Evolutionary conservation across 2,888 invertebrate species (phyloP).

Genomic region (Pogonocherus hispidulus): DNA sequence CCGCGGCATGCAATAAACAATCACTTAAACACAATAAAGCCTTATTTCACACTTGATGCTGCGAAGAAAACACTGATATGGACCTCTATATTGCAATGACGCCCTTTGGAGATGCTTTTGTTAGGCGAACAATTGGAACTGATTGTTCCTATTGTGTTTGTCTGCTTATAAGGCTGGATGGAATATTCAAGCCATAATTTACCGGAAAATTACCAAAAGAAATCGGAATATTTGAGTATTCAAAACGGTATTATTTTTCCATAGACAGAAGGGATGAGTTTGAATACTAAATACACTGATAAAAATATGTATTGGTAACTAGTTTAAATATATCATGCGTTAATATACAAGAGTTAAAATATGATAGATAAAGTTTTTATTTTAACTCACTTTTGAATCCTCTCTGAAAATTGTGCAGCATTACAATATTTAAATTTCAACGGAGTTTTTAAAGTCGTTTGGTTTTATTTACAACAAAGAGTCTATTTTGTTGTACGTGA

Average conservation of each 20-base stretch:
- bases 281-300: no score
- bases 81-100: conserved; percentile 6
- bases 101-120: conserved; percentile 8
- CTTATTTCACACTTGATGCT: conserved; percentile 19
- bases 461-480: no score
- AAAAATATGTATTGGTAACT: no score
- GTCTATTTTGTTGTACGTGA: no score
- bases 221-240: background rate
- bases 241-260: background rate
- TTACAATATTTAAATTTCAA: no score
- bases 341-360: no score
- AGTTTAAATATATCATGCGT: no score
- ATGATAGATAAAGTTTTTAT: no score
- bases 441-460: no score
- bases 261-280: no score
- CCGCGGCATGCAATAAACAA: conserved; percentile 6
- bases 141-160: conserved; percentile 14
- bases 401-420: no score
- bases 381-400: no score
- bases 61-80: conserved; percentile 7
- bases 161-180: conserved; percentile 1
- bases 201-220: conserved; percentile 4
- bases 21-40: conserved; percentile 9
- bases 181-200: background rate
- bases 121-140: conserved; percentile 7